phyloP scores from a whole-genome alignment of 2,797 vertebrate genomes.

The Trichosurus vulpecula region DNA sequence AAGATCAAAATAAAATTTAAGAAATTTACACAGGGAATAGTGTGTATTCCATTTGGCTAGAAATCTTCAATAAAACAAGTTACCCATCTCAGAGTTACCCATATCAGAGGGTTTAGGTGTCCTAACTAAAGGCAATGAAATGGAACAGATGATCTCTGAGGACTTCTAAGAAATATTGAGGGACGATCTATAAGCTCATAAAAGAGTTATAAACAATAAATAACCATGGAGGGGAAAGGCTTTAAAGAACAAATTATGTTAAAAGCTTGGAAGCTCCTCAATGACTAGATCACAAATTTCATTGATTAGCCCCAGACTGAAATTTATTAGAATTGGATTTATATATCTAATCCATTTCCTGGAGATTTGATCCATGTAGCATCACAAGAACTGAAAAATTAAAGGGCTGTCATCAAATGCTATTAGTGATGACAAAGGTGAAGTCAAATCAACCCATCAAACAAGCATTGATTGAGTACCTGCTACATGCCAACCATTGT shows the following conservation, averaged over 20 bases:
- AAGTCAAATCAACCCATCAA: background rate
- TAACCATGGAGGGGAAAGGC: background rate
- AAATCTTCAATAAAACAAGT: background rate
- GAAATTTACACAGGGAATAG: background rate
- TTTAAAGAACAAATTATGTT: conserved; percentile 31
- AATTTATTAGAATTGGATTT: background rate
- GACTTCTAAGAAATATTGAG: conserved; percentile 8
- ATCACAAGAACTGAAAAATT: conserved; percentile 16
- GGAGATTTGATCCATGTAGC: background rate
- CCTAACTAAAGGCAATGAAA: background rate
- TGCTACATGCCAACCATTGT: background rate
- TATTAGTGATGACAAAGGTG: background rate
- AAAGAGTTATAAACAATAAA: conserved; percentile 9
- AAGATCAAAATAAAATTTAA: background rate
- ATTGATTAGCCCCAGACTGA: background rate
- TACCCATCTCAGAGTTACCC: background rate
- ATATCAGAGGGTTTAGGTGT: background rate
- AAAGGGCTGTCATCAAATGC: background rate
- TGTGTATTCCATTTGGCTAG: background rate
- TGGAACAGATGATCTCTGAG: background rate
- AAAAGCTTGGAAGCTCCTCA: background rate
- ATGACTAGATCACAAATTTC: background rate
- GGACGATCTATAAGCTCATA: background rate
- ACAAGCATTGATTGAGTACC: background rate
- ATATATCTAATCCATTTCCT: background rate